Evolutionary conservation across 2,797 vertebrate species (phyloP).

Genomic region (Nyctalus aviator): DNA sequence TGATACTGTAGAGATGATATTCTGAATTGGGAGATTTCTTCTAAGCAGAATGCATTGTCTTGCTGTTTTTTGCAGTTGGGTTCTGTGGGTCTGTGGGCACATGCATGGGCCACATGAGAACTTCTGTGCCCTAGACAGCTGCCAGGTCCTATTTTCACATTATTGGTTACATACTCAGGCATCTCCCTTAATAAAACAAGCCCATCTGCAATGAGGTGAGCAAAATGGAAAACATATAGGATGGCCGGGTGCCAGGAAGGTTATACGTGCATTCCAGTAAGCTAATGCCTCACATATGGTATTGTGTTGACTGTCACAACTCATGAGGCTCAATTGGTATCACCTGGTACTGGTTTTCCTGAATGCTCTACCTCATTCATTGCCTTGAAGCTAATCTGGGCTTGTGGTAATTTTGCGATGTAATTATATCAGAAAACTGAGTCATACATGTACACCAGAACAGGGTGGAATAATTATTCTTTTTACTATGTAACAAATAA

Average conservation of each 20-base stretch:
- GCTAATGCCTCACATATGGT: slow-evolving; percentile 41
- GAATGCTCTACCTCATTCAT: not conserved
- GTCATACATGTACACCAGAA: not conserved
- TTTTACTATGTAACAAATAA: slow-evolving; percentile 53
- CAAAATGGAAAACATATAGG: slow-evolving; percentile 66
- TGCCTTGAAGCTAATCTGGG: slow-evolving; percentile 58
- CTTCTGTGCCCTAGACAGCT: not conserved
- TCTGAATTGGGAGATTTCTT: not conserved
- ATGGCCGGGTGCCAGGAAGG: slow-evolving; percentile 61
- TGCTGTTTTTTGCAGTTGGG: not conserved
- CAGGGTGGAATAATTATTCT: not conserved
- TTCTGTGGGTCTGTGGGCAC: not conserved
- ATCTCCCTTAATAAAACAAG: slow-evolving; percentile 55
- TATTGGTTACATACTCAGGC: slow-evolving; percentile 46
- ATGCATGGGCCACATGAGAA: not conserved
- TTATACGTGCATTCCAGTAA: not conserved
- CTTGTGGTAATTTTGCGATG: slow-evolving; percentile 1
- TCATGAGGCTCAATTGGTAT: slow-evolving; percentile 33
- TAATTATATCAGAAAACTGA: slow-evolving; percentile 23
- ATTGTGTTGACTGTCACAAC: slow-evolving; percentile 44
- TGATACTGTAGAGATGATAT: not conserved
- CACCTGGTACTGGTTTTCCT: slow-evolving; percentile 1
- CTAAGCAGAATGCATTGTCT: not conserved
- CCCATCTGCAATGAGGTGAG: slow-evolving; percentile 65
- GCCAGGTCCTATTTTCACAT: slow-evolving; percentile 39